Conservation (phyloP, 2,113 vertebrate genomes). For the Notechis scutatus region DNA sequence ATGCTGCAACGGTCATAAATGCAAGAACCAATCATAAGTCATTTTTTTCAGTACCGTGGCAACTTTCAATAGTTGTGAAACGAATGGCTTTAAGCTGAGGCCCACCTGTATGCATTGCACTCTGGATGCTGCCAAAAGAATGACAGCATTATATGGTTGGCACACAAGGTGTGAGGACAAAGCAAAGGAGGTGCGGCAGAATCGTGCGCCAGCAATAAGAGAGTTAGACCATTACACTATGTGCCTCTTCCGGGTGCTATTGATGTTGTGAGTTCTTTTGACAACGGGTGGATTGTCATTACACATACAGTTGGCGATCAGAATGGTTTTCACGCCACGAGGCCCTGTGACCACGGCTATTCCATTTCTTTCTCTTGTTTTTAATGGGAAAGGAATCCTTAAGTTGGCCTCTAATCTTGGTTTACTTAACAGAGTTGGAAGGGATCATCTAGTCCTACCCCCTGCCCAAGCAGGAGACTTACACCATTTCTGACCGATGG, state of each 20-base stretch:
- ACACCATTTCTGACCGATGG: no score
- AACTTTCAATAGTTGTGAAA: background rate
- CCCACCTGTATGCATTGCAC: background rate
- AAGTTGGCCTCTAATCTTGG: background rate
- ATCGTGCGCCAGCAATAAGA: background rate
- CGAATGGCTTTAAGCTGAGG: background rate
- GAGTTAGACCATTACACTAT: background rate
- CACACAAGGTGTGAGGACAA: background rate
- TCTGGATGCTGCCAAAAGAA: background rate
- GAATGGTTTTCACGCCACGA: background rate
- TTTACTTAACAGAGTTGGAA: background rate
- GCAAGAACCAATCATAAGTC: no score
- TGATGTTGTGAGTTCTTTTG: background rate
- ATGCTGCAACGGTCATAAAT: no score
- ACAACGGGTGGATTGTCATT: background rate
- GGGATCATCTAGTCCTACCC: background rate
- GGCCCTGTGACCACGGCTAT: background rate
- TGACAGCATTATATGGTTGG: background rate
- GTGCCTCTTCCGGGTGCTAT: background rate
- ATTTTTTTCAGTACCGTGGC: background rate
- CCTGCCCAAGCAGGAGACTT: no score
- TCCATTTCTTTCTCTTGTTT: background rate
- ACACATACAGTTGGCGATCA: background rate
- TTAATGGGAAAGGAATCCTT: background rate
- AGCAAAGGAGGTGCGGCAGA: background rate